Evolutionary conservation across 1,140 invertebrate species (phyloP).

Genomic region (Formica selysi): DNA sequence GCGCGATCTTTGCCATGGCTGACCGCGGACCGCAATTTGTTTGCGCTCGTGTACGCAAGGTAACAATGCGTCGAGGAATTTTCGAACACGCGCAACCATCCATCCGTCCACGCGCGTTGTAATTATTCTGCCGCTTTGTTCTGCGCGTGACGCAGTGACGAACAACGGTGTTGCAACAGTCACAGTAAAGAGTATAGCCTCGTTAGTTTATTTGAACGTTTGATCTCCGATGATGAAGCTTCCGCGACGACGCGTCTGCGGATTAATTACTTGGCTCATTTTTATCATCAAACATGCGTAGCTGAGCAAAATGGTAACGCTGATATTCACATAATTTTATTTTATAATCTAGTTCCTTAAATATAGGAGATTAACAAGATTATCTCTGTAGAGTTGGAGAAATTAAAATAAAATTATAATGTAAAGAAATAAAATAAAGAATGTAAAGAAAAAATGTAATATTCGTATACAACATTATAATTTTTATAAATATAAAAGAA

Average conservation of each 20-base stretch:
- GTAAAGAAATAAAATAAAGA: background rate
- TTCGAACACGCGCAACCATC: slow-evolving; percentile 37
- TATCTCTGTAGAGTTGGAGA: background rate
- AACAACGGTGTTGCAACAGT: slow-evolving; percentile 24
- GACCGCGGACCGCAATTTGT: slow-evolving; percentile 36
- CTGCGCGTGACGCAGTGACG: slow-evolving; percentile 24
- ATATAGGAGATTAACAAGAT: background rate
- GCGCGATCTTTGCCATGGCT: slow-evolving; percentile 41
- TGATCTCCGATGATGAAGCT: slow-evolving; percentile 9
- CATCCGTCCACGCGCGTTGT: slow-evolving; percentile 27
- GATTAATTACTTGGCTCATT: slow-evolving; percentile 3
- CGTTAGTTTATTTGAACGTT: slow-evolving; percentile 55
- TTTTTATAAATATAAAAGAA: background rate
- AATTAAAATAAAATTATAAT: background rate
- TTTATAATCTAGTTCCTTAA: background rate
- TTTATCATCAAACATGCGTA: background rate
- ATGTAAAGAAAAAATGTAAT: background rate
- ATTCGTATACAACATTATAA: background rate
- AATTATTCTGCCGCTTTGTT: slow-evolving; percentile 51
- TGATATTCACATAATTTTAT: background rate
- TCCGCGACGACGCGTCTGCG: background rate
- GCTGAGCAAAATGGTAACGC: background rate
- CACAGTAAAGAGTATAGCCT: slow-evolving; percentile 27
- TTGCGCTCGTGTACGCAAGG: slow-evolving; percentile 9
- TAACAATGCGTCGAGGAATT: slow-evolving; percentile 53